A percentile compares a stretch with the other conserved stretches of the same genome.
These are phyloP conservation scores for Himalopsyche japonica DNA, from an alignment of 2,888 invertebrate species.

Conservation along the genomic window DNA sequence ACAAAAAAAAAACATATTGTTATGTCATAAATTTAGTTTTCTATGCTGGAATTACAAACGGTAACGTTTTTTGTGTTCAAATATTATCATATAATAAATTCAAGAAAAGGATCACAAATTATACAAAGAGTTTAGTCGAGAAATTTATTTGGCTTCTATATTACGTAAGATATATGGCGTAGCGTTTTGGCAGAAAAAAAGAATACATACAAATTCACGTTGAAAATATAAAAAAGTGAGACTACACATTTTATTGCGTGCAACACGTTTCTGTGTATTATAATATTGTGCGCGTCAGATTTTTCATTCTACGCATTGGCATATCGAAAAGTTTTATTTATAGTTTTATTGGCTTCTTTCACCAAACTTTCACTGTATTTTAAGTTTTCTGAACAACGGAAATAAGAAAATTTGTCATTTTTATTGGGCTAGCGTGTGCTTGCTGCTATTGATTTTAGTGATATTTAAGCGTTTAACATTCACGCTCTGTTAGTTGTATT, in stretches of 20 bases:
- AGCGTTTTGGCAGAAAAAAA: not conserved
- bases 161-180: not conserved
- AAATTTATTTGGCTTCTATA: not conserved
- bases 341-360: slow-evolving; percentile 34
- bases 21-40: not conserved
- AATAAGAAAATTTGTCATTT: slow-evolving; percentile 1
- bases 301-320: slow-evolving; percentile 8
- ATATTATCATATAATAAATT: slow-evolving; percentile 1
- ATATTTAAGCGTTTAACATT: not conserved
- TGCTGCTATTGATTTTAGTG: not conserved
- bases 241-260: not conserved
- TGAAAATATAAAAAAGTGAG: not conserved
- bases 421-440: not conserved
- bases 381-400: slow-evolving; percentile 12
- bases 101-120: not conserved
- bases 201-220: not conserved
- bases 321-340: slow-evolving; percentile 38
- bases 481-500: not conserved
- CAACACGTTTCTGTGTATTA: slow-evolving; percentile 1
- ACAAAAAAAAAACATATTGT: not conserved
- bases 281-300: slow-evolving; percentile 3
- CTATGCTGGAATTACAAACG: not conserved
- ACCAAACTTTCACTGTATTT: slow-evolving; percentile 31
- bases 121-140: not conserved
- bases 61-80: not conserved